Evolutionary conservation across 2,113 vertebrate species (phyloP).

Genomic region (Pseudopodoces humilis): DNA sequence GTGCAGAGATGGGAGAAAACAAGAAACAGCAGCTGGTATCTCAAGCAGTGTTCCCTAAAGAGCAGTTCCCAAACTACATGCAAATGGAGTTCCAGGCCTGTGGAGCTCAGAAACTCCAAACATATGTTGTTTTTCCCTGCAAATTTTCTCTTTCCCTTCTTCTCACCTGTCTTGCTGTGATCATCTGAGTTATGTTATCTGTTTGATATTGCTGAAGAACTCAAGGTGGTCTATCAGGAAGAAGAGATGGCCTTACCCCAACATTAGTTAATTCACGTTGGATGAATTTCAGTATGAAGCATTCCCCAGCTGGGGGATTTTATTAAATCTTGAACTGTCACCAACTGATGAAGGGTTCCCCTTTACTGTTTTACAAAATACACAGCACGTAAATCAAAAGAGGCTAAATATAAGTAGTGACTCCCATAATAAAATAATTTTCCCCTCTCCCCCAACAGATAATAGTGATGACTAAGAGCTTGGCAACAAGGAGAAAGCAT

Average conservation of each 20-base stretch:
- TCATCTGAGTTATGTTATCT: background rate
- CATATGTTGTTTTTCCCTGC: background rate
- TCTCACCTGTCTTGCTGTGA: background rate
- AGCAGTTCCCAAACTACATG: background rate
- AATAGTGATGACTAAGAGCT: background rate
- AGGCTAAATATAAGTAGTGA: background rate
- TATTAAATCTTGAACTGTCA: background rate
- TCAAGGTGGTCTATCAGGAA: background rate
- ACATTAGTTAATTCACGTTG: background rate
- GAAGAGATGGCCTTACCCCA: background rate
- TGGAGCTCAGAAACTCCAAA: background rate
- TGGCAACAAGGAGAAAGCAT: background rate
- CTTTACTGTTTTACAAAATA: background rate
- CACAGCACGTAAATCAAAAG: background rate
- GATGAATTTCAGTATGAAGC: background rate
- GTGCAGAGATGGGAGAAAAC: background rate
- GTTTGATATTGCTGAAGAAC: background rate
- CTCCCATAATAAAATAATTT: background rate
- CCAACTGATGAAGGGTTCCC: background rate
- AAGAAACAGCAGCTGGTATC: constrained; percentile 5
- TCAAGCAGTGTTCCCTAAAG: background rate
- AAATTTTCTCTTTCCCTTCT: background rate
- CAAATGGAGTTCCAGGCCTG: background rate
- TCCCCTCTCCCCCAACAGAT: background rate
- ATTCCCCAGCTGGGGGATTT: background rate